Percentiles rank a stretch among this genome's conserved stretches.
phyloP scores from a whole-genome alignment of 1,140 invertebrate genomes.

The Streblospio benedicti region DNA sequence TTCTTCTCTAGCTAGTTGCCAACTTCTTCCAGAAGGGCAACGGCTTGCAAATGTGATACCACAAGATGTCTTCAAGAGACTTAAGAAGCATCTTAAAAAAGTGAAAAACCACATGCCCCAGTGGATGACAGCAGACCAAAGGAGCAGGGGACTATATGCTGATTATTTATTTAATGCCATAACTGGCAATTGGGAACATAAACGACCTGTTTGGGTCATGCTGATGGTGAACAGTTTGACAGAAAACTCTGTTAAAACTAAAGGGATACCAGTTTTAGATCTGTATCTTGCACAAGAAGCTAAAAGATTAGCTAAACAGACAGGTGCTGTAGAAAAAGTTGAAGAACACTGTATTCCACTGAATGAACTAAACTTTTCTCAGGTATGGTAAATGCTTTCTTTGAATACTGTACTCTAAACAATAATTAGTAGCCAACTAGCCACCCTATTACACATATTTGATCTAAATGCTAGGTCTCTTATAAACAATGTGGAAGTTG shows the following conservation, averaged over 20 bases:
- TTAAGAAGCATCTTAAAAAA: conserved; percentile 51
- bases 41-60: conserved; percentile 50
- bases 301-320: conserved; percentile 47
- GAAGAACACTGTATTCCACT: conserved; percentile 55
- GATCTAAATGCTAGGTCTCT: no score
- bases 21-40: conserved; percentile 49
- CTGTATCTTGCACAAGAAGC: conserved; percentile 53
- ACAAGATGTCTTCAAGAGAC: conserved; percentile 45
- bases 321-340: conserved; percentile 52
- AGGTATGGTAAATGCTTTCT: conserved; percentile 46
- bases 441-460: no score
- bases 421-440: no score
- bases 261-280: conserved; percentile 53
- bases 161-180: conserved; percentile 53
- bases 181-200: conserved; percentile 53
- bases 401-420: no score
- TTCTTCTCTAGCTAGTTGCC: conserved; percentile 49
- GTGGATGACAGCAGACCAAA: conserved; percentile 51
- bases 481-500: no score
- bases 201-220: conserved; percentile 55
- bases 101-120: conserved; percentile 43
- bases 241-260: conserved; percentile 50
- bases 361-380: conserved; percentile 52
- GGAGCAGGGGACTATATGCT: conserved; percentile 48
- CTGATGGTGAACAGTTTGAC: conserved; percentile 54